These are phyloP conservation scores for Callocephalon fimbriatum DNA, from an alignment of 2,113 vertebrate genomes.

Conservation along the genomic window DNA sequence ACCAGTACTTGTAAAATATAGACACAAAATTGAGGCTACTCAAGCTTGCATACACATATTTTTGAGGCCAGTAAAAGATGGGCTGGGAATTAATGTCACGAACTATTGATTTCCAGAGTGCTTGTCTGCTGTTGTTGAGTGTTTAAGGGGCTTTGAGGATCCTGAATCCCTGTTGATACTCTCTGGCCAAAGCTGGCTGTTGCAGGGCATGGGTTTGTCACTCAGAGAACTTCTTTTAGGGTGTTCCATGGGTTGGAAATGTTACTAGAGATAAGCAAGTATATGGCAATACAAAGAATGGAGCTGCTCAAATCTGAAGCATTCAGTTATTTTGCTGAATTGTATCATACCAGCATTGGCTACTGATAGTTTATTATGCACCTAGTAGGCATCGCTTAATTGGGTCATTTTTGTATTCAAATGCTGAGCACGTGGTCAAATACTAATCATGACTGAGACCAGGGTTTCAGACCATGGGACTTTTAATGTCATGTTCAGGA, in stretches of 20 bases:
- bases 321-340: neutral
- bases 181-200: neutral
- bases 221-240: neutral
- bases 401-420: neutral
- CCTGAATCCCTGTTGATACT: neutral
- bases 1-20: neutral
- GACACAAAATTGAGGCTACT: neutral
- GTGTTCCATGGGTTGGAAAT: neutral
- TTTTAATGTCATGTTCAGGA: neutral
- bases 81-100: neutral
- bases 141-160: neutral
- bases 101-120: neutral
- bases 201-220: neutral
- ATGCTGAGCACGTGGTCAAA: neutral
- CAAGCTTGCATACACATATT: neutral
- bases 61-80: neutral
- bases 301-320: neutral
- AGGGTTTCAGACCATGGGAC: neutral
- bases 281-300: neutral
- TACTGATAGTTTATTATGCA: neutral
- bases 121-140: neutral
- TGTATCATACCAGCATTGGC: neutral
- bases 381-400: neutral
- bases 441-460: neutral
- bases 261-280: neutral